A percentile compares a stretch with the other conserved stretches of the same genome.
phyloP scores from a whole-genome alignment of 2,113 vertebrate species.

The Syngnathus floridae region DNA sequence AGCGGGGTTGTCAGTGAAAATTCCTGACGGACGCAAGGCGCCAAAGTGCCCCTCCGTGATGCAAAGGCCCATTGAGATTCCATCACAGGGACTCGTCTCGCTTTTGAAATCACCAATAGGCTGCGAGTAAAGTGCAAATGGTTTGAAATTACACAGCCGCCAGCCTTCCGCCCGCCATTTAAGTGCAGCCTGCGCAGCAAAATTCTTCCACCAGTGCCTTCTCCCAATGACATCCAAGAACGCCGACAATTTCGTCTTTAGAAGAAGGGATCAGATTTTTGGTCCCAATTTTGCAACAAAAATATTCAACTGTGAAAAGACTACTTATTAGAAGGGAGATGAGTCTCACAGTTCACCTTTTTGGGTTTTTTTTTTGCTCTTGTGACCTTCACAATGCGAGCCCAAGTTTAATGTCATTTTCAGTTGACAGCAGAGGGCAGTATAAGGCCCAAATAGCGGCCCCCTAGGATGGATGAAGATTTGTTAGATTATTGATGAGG shows the following conservation, averaged over 20 bases:
- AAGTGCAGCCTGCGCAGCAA: constrained; percentile 57
- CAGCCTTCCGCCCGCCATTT: constrained; percentile 52
- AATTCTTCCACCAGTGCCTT: constrained; percentile 50
- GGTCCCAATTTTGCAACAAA: not conserved
- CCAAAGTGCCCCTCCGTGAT: constrained; percentile 40
- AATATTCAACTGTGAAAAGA: too few relatives aligned
- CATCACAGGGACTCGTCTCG: constrained; percentile 39
- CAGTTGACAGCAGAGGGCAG: too few relatives aligned
- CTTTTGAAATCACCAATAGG: constrained; percentile 54
- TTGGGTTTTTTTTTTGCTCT: too few relatives aligned
- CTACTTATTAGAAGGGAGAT: too few relatives aligned
- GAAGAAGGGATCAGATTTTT: not conserved
- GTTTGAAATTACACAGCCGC: constrained; percentile 40
- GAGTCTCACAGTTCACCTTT: too few relatives aligned
- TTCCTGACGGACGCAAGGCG: constrained; percentile 33
- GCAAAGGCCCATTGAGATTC: constrained; percentile 44
- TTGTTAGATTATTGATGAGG: not conserved
- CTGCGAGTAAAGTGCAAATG: constrained; percentile 37
- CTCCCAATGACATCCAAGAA: not conserved
- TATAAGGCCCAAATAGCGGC: too few relatives aligned
- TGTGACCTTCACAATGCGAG: too few relatives aligned
- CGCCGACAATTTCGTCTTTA: not conserved
- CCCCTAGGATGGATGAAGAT: too few relatives aligned
- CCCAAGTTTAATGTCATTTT: too few relatives aligned
- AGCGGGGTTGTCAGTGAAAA: constrained; percentile 26